Evolutionary conservation across 2,797 vertebrate genomes (phyloP), one percentile per base, ranked within the genome.

Genomic region (Sebastes itinus): DNA sequence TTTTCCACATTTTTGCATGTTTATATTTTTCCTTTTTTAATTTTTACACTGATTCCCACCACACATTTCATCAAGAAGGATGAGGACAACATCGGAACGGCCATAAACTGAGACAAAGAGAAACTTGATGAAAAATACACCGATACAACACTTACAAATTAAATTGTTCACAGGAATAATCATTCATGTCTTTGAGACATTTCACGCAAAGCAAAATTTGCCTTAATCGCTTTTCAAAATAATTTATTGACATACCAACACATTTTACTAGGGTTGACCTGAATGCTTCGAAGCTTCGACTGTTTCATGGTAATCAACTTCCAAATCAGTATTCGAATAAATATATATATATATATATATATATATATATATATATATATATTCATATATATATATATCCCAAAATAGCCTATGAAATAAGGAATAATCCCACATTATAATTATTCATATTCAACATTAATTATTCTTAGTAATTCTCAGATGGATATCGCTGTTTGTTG

Each of bases 91-190:
- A 92, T 68, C 58, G 81, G 87, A 90, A 88, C 78, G 89, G 80
- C 76, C 85, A 87, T 88, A 72, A 91, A 92, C 72, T 75, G 81
- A 90, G 90, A 92, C 81, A 81, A 88, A 93, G 83, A 89, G 84
- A 91, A 83, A 86, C 69, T 78, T 75, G 79, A 91, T 88, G 72
- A 64, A 82, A 90, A 88, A 87, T 79, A 93, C 89, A 94, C 83
- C 8, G 62, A 88, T 86, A 94, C 90, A 82, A 93, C 91, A 94
- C 77, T 68, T 72, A 85, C 46, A 90, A 93, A 88, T 89, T 2
- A 89, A 89, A 82, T 55, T 72, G 27, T 84, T 86, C 78, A 91
- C 69, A 79, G 54, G 60, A 83, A 82, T 80, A 67, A 79, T 88
- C 87, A 91, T 91, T 93, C 87, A 76, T 71, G 35, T 87, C 76